phyloP scores from a whole-genome alignment of 2,797 vertebrate species.

The Gephyroberyx darwinii region DNA sequence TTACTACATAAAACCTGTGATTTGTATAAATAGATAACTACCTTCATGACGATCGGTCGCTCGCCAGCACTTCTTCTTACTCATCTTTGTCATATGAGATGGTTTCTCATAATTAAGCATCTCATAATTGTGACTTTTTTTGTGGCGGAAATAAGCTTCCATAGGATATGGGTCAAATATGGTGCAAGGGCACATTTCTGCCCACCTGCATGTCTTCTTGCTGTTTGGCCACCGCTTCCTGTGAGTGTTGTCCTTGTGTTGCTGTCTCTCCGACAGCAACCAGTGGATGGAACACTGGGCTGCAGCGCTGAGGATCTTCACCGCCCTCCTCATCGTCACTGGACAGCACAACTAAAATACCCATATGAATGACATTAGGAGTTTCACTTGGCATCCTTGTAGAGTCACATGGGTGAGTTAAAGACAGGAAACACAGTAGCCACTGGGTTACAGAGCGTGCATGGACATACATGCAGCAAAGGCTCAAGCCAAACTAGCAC shows the following conservation, averaged over 20 bases:
- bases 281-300: constrained; percentile 23
- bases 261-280: constrained; percentile 44
- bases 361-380: constrained; percentile 3
- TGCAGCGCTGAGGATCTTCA: neutral
- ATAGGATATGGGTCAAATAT: neutral
- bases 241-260: constrained; percentile 29
- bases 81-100: too few relatives aligned
- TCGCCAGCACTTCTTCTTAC: too few relatives aligned
- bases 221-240: constrained; percentile 34
- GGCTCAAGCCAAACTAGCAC: neutral
- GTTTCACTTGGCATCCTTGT: constrained; percentile 16
- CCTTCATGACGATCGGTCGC: too few relatives aligned
- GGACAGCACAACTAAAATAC: constrained; percentile 89
- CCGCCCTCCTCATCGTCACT: constrained; percentile 89
- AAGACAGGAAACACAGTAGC: neutral
- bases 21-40: too few relatives aligned
- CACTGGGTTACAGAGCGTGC: neutral
- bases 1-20: too few relatives aligned
- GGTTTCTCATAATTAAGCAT: too few relatives aligned
- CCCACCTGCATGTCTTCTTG: constrained; percentile 54
- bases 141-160: too few relatives aligned
- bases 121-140: too few relatives aligned
- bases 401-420: constrained; percentile 7
- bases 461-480: neutral
- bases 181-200: neutral